phyloP scores from a whole-genome alignment of 2,888 invertebrate genomes.

The Loripinus fragilis region DNA sequence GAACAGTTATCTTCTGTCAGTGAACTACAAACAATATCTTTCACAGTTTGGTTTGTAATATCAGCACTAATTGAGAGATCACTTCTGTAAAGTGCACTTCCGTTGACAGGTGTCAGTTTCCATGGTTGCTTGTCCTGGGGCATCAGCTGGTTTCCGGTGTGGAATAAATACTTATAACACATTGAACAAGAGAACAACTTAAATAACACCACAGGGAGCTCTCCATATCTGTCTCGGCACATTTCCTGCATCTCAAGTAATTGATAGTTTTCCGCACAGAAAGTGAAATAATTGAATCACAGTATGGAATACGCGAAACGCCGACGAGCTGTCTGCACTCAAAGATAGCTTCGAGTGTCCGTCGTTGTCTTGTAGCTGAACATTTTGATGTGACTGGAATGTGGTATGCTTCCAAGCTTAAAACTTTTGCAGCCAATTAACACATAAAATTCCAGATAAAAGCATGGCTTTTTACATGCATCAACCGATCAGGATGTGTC shows the following conservation, averaged over 20 bases:
- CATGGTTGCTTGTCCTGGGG: constrained; percentile 30
- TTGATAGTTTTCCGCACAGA: not conserved
- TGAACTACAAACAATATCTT: constrained; percentile 56
- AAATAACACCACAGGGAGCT: constrained; percentile 50
- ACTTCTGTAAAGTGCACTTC: constrained; percentile 28
- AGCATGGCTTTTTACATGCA: too few relatives aligned
- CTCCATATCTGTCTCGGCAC: constrained; percentile 50
- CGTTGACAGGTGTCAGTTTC: constrained; percentile 28
- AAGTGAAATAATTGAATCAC: not conserved
- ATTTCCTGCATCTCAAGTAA: constrained; percentile 32
- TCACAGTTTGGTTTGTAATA: constrained; percentile 55
- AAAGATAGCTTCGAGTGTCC: not conserved
- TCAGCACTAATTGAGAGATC: constrained; percentile 55
- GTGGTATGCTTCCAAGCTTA: too few relatives aligned
- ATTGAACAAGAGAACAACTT: constrained; percentile 62
- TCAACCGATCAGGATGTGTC: too few relatives aligned
- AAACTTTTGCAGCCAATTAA: too few relatives aligned
- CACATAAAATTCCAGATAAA: too few relatives aligned
- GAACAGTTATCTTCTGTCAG: constrained; percentile 59
- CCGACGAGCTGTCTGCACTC: not conserved
- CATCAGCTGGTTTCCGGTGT: constrained; percentile 30
- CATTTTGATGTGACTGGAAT: too few relatives aligned
- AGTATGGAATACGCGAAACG: not conserved
- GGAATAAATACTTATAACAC: constrained; percentile 71
- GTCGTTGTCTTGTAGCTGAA: not conserved